Evolutionary conservation across 2,888 invertebrate species (phyloP).

Genomic region (Nymphalis urticae): DNA sequence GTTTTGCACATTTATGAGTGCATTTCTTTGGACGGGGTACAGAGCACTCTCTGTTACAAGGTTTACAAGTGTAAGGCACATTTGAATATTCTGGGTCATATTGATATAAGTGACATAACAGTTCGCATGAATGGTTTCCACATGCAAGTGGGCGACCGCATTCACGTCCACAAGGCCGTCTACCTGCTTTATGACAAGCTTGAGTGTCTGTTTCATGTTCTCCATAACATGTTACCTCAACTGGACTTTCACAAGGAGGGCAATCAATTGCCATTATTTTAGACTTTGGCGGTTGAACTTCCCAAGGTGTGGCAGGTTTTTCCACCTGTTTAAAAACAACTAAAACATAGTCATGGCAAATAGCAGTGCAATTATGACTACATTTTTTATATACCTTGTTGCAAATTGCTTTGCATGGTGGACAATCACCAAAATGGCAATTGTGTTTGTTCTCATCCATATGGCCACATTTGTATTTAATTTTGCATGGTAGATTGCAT

Average conservation of each 20-base stretch:
- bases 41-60: slow-evolving; percentile 79
- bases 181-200: slow-evolving; percentile 86
- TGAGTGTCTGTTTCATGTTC: slow-evolving; percentile 85
- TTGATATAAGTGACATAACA: slow-evolving; percentile 85
- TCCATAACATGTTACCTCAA: slow-evolving; percentile 87
- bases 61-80: slow-evolving; percentile 70
- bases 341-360: slow-evolving; percentile 89
- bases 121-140: slow-evolving; percentile 88
- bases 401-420: slow-evolving; percentile 90
- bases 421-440: slow-evolving; percentile 92
- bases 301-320: slow-evolving; percentile 86
- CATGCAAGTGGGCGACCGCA: slow-evolving; percentile 89
- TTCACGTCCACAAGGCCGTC: slow-evolving; percentile 88
- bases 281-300: slow-evolving; percentile 76
- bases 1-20: slow-evolving; percentile 85
- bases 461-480: slow-evolving; percentile 93
- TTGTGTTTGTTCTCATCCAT: slow-evolving; percentile 85
- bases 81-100: slow-evolving; percentile 65
- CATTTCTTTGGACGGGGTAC: slow-evolving; percentile 87
- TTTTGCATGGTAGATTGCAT: slow-evolving; percentile 88
- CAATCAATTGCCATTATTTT: slow-evolving; percentile 83
- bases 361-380: slow-evolving; percentile 85
- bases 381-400: slow-evolving; percentile 81
- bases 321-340: slow-evolving; percentile 82
- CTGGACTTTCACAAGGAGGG: slow-evolving; percentile 86